Evolutionary conservation across 2,888 invertebrate species (phyloP), one percentile per base, ranked within the genome.

Genomic region (Ariolimax columbianus): DNA sequence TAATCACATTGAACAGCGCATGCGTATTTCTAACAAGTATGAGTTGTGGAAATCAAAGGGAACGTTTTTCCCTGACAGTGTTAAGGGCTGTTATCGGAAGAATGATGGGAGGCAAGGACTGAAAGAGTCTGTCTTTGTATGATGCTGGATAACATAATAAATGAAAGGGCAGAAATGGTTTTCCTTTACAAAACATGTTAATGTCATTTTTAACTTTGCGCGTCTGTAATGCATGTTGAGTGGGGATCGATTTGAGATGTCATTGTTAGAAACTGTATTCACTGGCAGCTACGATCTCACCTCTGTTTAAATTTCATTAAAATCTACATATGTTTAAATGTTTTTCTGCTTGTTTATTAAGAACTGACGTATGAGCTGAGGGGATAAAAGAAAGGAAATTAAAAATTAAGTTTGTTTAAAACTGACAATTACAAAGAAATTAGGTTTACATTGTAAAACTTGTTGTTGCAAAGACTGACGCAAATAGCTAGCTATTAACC

Each of bases 241-340:
- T 26, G 4, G 66, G 3, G 4, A 40, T 40, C n/a, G 26, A 72
- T 38, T 36, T 38, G 38, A 72, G 26, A 38, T 40, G 26, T 72
- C 36, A 26, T 72, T 40, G 40, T 7, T 72, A 3, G 26, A 6
- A 38, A 23, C 40, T 40, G 38, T 38, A 40, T 72, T 72, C 72
- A 72, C 40, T 72, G 38, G 40, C 7, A 72, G 40, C 26, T 19
- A 36, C 70, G 36, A 70, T 70, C 70, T 70, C 36, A 72, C 26
- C 26, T 19, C 38, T 72, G 40, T 72, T 38, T 72, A 72, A 40
- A 40, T 72, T 72, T 72, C 72, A 72, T 72, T 72, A 72, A 72
- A 72, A 72, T 72, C 40, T 40, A 38, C 72, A 72, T 70, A 38
- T 40, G 38, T 26, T 7, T 36, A 19, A 19, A 3, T 38, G 26